phyloP scores from a whole-genome alignment of 2,113 vertebrate species.

The Silurus glanis region DNA sequence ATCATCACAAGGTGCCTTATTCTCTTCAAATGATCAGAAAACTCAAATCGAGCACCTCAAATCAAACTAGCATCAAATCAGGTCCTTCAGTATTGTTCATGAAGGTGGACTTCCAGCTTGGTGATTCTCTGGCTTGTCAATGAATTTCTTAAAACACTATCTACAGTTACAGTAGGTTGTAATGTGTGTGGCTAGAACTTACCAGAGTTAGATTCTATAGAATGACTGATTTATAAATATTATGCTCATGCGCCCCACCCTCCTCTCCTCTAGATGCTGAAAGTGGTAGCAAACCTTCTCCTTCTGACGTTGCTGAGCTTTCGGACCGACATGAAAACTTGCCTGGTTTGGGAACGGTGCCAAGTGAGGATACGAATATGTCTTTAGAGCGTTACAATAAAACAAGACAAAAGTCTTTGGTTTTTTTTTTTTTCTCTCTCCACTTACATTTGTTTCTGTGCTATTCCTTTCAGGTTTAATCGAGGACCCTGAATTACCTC shows the following conservation, averaged over 20 bases:
- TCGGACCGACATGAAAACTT: neutral
- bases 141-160: too few relatives aligned
- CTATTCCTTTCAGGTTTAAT: neutral
- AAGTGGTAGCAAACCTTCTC: conserved; percentile 46
- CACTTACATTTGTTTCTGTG: neutral
- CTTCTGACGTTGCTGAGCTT: conserved; percentile 26
- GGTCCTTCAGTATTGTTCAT: too few relatives aligned
- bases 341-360: neutral
- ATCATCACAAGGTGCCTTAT: too few relatives aligned
- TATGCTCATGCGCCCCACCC: too few relatives aligned
- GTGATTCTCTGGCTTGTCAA: too few relatives aligned
- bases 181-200: too few relatives aligned
- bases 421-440: neutral
- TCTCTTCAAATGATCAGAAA: too few relatives aligned
- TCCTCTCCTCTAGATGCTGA: conserved; percentile 45
- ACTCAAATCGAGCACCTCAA: too few relatives aligned
- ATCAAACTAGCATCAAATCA: too few relatives aligned
- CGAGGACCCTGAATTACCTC: neutral
- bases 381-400: conserved; percentile 26
- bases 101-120: too few relatives aligned
- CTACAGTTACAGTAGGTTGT: too few relatives aligned
- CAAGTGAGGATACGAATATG: neutral
- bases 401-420: neutral
- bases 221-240: neutral
- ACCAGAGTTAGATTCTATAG: too few relatives aligned